phyloP scores from a whole-genome alignment of 2,888 invertebrate genomes.

The Nysson spinosus region DNA sequence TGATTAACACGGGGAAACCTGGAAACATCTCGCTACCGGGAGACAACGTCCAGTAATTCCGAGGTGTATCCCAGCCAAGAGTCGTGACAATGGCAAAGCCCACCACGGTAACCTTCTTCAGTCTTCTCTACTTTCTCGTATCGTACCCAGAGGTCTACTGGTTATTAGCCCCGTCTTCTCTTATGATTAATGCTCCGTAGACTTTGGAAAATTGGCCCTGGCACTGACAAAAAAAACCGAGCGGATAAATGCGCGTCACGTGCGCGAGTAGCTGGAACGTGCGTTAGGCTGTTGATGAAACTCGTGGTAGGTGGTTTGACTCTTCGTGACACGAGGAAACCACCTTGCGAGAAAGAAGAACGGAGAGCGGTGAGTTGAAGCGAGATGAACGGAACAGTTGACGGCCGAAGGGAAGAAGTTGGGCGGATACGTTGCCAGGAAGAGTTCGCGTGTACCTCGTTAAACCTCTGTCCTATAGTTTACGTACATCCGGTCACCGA shows the following conservation, averaged over 20 bases:
- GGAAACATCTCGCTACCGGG: constrained; percentile 16
- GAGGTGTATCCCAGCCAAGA: constrained; percentile 31
- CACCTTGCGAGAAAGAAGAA: constrained; percentile 54
- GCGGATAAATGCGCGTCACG: constrained; percentile 76
- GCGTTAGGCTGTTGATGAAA: constrained; percentile 71
- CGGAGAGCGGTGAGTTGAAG: too few relatives aligned
- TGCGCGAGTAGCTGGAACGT: constrained; percentile 65
- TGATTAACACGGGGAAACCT: constrained; percentile 56
- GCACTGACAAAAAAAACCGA: constrained; percentile 42
- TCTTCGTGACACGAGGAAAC: constrained; percentile 60
- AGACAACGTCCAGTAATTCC: constrained; percentile 38
- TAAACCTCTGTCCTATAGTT: constrained; percentile 29
- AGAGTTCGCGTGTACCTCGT: constrained; percentile 53
- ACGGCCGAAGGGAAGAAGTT: not conserved
- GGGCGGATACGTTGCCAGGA: constrained; percentile 34
- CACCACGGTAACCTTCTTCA: not conserved
- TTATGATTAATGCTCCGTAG: constrained; percentile 68
- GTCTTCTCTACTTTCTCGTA: constrained; percentile 1
- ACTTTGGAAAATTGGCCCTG: constrained; percentile 70
- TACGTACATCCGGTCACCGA: constrained; percentile 38
- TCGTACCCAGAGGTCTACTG: constrained; percentile 38
- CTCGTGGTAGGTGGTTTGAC: constrained; percentile 54
- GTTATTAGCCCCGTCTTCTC: constrained; percentile 67
- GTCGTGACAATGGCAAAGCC: constrained; percentile 41
- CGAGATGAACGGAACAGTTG: too few relatives aligned